Conservation (phyloP, 23 tunicate species). For the Styela clava region DNA sequence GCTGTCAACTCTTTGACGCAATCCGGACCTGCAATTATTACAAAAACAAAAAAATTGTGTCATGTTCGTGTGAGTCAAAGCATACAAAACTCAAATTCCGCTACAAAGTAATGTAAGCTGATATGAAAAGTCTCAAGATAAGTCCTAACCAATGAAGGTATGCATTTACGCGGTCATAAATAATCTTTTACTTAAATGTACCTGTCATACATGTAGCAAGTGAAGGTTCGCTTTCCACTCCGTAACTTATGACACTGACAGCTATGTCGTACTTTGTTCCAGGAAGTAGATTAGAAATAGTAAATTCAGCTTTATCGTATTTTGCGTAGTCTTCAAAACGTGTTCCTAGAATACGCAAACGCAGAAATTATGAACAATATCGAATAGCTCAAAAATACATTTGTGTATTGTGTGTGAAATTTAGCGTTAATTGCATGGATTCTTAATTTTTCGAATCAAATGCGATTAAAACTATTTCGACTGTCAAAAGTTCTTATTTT, state of each 20-base stretch:
- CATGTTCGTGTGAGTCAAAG: not conserved
- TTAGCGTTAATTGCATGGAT: too few species aligned
- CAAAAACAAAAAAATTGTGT: too few species aligned
- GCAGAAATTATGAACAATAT: too few species aligned
- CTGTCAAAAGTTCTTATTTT: too few species aligned
- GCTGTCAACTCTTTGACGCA: conserved; percentile 28
- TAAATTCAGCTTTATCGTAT: conserved; percentile 1
- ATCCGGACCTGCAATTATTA: conserved; percentile 66
- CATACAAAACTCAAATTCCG: too few species aligned
- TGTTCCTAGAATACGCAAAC: conserved; percentile 12
- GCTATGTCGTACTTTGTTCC: conserved; percentile 17
- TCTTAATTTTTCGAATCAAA: too few species aligned
- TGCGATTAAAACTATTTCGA: too few species aligned
- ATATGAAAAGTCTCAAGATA: too few species aligned
- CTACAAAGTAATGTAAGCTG: too few species aligned
- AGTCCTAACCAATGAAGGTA: too few species aligned
- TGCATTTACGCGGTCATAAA: too few species aligned
- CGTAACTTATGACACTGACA: conserved; percentile 10
- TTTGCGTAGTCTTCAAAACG: not conserved
- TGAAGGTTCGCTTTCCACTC: conserved; percentile 23
- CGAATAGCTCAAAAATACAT: not conserved
- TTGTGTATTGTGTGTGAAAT: not conserved
- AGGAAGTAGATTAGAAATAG: not conserved
- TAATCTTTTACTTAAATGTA: too few species aligned
- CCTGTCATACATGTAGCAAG: conserved; percentile 51